Evolutionary conservation across 2,888 invertebrate genomes (phyloP).

Genomic region (Drosophila diplacantha): DNA sequence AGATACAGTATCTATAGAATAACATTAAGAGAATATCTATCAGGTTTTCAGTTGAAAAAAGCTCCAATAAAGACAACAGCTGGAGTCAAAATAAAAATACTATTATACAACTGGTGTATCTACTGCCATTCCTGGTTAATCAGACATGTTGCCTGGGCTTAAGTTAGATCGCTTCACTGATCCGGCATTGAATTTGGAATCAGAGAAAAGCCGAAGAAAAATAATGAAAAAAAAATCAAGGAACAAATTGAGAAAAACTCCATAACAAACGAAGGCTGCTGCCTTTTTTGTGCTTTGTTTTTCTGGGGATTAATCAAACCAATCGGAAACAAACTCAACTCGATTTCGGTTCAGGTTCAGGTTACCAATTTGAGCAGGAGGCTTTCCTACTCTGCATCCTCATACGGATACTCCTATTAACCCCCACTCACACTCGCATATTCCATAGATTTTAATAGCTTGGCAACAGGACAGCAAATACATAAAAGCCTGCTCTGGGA

Average conservation of each 20-base stretch:
- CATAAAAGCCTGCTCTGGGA: slow-evolving; percentile 3
- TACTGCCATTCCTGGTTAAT: background rate
- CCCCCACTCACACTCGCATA: background rate
- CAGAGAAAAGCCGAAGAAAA: background rate
- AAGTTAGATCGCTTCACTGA: slow-evolving; percentile 12
- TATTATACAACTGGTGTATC: background rate
- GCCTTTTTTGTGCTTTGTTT: background rate
- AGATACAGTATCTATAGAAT: background rate
- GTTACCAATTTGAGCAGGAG: background rate
- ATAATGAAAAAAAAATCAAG: background rate
- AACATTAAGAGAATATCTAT: background rate
- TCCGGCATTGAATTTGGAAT: slow-evolving; percentile 10
- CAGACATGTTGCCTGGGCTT: slow-evolving; percentile 16
- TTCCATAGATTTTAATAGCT: slow-evolving; percentile 19
- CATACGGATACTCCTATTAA: background rate
- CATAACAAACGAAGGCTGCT: background rate
- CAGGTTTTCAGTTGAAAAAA: background rate
- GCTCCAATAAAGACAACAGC: too few species aligned
- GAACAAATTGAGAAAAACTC: background rate
- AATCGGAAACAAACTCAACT: slow-evolving; percentile 20
- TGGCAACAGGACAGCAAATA: background rate
- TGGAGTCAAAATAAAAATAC: background rate
- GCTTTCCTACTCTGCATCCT: background rate
- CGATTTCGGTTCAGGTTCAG: slow-evolving; percentile 14
- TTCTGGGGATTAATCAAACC: slow-evolving; percentile 30